Evolutionary conservation across 2,113 vertebrate species (phyloP), one percentile per base, ranked within the genome.

Genomic region (Panurus biarmicus): DNA sequence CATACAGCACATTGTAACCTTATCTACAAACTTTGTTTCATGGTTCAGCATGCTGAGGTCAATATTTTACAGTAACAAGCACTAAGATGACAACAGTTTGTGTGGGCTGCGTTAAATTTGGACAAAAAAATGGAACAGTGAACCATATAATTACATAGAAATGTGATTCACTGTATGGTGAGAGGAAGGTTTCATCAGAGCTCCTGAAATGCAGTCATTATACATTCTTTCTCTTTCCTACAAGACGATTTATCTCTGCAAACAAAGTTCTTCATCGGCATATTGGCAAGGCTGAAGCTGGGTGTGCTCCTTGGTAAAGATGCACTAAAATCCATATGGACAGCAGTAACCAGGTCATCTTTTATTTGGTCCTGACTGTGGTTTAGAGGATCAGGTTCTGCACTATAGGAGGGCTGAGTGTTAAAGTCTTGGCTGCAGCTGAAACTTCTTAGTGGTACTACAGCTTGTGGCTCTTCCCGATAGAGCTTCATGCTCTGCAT

Each of bases 41-140:
- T 91, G 79, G 90, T 67, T 95, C 90, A 96, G 58, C 75, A 80
- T 65, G 28, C 65, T 87, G 94, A 91, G 78, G 90, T 90, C 87
- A 76, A 51, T 95, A 84, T 91, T 89, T 95, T 86, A 90, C 72
- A 28, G 60, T 93, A 93, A 89, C 74, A 86, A 94, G 35, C 2
- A 11, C 38, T 62, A 72, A 79, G 82, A 80, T 79, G 67, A 74
- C 76, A 95, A 51, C 45, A 89, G 31, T 84, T 91, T 95, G 28
- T 13, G 19, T 86, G 75, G 93, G 47, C 50, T 92, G 65, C 51
- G 44, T 92, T 78, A 84, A 75, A 95, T 78, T 40, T 93, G 38
- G 40, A 6, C 53, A 60, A 29, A 66, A 94, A 88, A 28, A 60
- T n/a, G 21, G 53, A 88, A 48, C 31, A 51, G 35, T n/a, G 50